Base-by-base conservation (phyloP, 2,888 invertebrate species). In the Apamea anceps region DNA sequence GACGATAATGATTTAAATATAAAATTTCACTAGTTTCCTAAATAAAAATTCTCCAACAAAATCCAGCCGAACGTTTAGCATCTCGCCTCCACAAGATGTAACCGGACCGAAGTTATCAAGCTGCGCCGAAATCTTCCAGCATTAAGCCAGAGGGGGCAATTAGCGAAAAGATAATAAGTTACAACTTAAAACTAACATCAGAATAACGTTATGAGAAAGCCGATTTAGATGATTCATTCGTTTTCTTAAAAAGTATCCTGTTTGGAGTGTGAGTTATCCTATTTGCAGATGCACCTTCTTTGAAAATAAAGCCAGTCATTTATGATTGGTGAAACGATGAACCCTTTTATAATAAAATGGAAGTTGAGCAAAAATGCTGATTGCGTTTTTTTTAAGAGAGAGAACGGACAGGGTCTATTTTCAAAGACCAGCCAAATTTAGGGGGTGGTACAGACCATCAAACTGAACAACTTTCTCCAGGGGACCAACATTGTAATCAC, bases 141-240 rank as follows among this genome's bases (percentile, higher is more conserved):
- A 91, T 92, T 93, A 92, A 92, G 91, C 93, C 92, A 90, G 92
- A 90, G 92, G 91, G 92, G 87, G 93, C 91, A 95, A 94, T 95
- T 95, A 95, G 90, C 89, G 88, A 88, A 73, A 87, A 88, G 86
- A 88, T 89, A 94, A 92, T 88, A 94, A 93, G 51, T 86, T 84
- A 76, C 90, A 93, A 94, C 90, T 95, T 94, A 92, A 87, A 88
- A 90, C 88, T 91, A 79, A 85, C 85, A 82, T 83, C 78, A 79
- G 85, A 65, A 73, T 63, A 73, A 66, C 62, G 18, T 75, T 77
- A 81, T 51, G 76, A 66, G 66, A 68, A 78, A 80, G 66, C 85
- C 74, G 81, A 77, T 80, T 78, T 71, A 70, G 78, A 54, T 66
- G 67, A 75, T 67, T 81, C 54, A 84, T 84, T n/a, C 15, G 73